phyloP scores from a whole-genome alignment of 2,797 vertebrate species.

The Argya squamiceps region DNA sequence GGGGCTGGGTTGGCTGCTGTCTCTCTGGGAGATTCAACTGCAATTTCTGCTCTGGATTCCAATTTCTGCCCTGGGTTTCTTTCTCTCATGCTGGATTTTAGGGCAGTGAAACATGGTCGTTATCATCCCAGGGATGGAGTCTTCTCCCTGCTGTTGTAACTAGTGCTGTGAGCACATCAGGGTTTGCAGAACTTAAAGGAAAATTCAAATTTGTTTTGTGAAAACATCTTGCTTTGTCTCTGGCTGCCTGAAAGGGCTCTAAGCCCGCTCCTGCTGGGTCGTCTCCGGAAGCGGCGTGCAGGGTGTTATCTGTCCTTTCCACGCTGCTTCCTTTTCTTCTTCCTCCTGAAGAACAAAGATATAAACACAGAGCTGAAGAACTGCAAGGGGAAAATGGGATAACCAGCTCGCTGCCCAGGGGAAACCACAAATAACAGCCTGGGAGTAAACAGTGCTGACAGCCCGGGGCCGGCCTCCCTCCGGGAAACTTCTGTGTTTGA shows the following conservation, averaged over 20 bases:
- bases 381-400: not conserved
- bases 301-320: conserved; percentile 44
- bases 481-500: not conserved
- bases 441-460: not conserved
- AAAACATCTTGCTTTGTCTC: not conserved
- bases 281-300: not conserved
- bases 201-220: not conserved
- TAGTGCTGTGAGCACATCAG: accelerated
- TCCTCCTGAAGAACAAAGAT: conserved; percentile 24
- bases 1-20: no score
- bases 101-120: not conserved
- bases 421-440: conserved; percentile 52
- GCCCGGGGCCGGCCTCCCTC: not conserved
- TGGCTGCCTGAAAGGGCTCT: not conserved
- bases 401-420: not conserved
- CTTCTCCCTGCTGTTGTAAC: not conserved
- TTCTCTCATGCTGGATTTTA: not conserved
- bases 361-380: not conserved
- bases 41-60: not conserved
- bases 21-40: not conserved
- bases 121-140: not conserved
- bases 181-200: not conserved
- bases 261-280: accelerated
- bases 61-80: not conserved
- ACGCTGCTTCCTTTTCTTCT: conserved; percentile 21